These are phyloP conservation scores for Epizoanthus scotinus DNA, from an alignment of 92 coral and sea anemone genomes.

Conservation along the genomic window DNA sequence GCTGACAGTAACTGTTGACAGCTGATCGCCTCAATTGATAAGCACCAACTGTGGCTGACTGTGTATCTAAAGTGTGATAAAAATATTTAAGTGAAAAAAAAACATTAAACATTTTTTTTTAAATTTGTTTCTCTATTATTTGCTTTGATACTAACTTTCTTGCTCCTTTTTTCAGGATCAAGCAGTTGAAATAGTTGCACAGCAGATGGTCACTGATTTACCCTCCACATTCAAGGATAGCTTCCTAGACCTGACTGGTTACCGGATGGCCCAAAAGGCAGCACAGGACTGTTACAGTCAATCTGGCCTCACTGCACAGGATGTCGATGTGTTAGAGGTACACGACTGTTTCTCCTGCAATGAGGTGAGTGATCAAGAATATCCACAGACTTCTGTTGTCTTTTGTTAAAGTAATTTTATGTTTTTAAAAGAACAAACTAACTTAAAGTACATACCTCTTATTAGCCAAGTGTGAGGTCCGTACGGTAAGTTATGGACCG, in stretches of 20 bases:
- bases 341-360: conserved; percentile 88
- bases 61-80: no score
- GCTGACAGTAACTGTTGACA: no score
- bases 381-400: no score
- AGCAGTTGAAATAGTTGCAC: conserved; percentile 82
- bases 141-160: not conserved
- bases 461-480: no score
- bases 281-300: conserved; percentile 66
- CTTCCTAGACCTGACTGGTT: conserved; percentile 73
- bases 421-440: no score
- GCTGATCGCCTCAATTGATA: no score
- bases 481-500: no score
- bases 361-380: conserved; percentile 56
- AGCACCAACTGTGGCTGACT: no score
- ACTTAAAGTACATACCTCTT: no score
- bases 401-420: no score
- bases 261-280: conserved; percentile 79
- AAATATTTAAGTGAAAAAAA: no score
- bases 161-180: conserved; percentile 46
- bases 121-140: not conserved
- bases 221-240: conserved; percentile 76
- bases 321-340: conserved; percentile 80
- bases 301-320: conserved; percentile 61
- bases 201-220: conserved; percentile 85
- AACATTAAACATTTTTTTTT: no score